These are phyloP conservation scores for Poecilia velifera DNA, from an alignment of 2,797 vertebrate genomes.

Conservation along the genomic window DNA sequence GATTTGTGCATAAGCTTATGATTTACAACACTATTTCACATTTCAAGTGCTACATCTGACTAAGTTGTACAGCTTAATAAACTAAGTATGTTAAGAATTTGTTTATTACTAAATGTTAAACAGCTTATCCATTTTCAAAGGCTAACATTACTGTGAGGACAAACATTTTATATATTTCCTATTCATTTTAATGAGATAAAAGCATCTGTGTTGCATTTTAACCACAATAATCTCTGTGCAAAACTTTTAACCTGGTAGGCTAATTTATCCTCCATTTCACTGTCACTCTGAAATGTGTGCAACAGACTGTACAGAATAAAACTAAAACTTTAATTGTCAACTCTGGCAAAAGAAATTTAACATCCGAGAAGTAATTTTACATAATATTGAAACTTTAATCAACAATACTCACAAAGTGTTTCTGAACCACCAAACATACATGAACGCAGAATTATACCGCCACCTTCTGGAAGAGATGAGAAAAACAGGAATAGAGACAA, in stretches of 20 bases:
- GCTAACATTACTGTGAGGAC: not conserved
- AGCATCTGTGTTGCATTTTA: conserved; percentile 1
- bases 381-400: conserved; percentile 27
- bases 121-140: conserved; percentile 3
- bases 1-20: not conserved
- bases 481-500: not conserved
- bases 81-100: conserved; percentile 4
- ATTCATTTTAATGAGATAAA: conserved; percentile 11
- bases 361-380: conserved; percentile 13
- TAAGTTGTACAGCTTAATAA: not conserved
- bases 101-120: conserved; percentile 24
- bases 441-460: conserved; percentile 43
- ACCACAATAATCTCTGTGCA: conserved; percentile 12
- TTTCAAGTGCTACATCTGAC: not conserved
- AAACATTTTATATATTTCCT: not conserved
- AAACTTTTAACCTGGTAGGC: conserved; percentile 11
- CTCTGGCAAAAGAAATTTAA: not conserved
- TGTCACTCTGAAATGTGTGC: conserved; percentile 3
- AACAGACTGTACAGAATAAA: not conserved
- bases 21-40: not conserved
- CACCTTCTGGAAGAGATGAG: conserved; percentile 55
- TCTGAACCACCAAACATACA: conserved; percentile 10
- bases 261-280: conserved; percentile 12
- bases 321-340: not conserved
- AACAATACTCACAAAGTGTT: not conserved